Base-by-base conservation (phyloP, 1,140 invertebrate genomes). In the Ctenoplectra terminalis region DNA sequence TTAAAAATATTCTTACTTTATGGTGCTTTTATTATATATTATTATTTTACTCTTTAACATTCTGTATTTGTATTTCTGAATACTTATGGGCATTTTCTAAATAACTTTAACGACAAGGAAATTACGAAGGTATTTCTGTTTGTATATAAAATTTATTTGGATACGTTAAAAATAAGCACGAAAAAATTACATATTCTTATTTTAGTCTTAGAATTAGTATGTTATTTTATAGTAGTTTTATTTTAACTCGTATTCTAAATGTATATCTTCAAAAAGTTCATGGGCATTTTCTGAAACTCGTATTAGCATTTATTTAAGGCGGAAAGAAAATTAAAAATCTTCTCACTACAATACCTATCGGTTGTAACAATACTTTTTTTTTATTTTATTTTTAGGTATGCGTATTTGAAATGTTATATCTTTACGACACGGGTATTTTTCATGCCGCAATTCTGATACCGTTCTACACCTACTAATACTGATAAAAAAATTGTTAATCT, bases 61-160 rank as follows among this genome's bases (percentile, higher is more conserved):
- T n/a, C 15, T 67, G 17, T 67, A 9, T 67, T 40, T 8, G 61
- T 67, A 67, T 20, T 31, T 50, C 8, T 31, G 31, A 50, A 64
- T 20, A 46, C n/a, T 69, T 23, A 48, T 69, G 66, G 66, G 66
- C 66, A 69, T 69, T 69, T 43, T 40, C 48, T 48, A 48, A 11
- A 31, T 48, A 48, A 31, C n/a, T 17, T 11, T 43, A 26, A 40
- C n/a, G 5, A 43, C n/a, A 69, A 31, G 13, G 1, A 66, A 48
- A 13, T 69, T 46, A 46, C 7, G 20, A 31, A 48, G 29, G 26
- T 34, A 67, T 29, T 46, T 46, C 17, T 67, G 17, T 67, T 34
- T 67, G 66, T 48, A 48, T 23, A 31, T 15, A 50, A 31, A 31
- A 8, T 43, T 46, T 46, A 46, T 17, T 29, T 29, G 0, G n/a